Conservation (phyloP, 2,888 invertebrate species). For the Epinotia ramella region DNA sequence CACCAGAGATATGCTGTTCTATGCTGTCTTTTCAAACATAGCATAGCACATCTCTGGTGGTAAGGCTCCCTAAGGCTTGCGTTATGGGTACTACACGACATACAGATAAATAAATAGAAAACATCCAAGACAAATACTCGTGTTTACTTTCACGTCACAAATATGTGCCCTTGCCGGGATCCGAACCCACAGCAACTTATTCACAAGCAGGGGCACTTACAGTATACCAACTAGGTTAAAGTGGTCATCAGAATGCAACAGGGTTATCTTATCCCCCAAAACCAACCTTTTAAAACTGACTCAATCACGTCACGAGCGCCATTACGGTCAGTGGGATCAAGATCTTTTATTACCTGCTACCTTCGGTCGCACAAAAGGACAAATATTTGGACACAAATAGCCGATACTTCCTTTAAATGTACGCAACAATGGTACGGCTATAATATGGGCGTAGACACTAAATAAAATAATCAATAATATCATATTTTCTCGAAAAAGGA, state of each 20-base stretch:
- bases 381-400: constrained; percentile 42
- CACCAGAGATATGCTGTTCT: no score
- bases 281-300: constrained; percentile 34
- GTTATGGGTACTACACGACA: no score
- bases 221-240: not conserved
- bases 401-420: constrained; percentile 36
- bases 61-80: no score
- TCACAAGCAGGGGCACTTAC: not conserved
- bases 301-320: constrained; percentile 31
- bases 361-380: constrained; percentile 42
- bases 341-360: constrained; percentile 45
- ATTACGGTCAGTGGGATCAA: constrained; percentile 43
- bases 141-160: not conserved
- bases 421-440: constrained; percentile 29
- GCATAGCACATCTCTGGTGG: no score
- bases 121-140: not conserved
- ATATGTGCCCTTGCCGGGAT: not conserved
- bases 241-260: not conserved
- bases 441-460: no score
- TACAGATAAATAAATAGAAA: no score
- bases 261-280: constrained; percentile 18
- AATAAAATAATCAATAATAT: no score
- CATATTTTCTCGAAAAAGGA: no score
- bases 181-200: not conserved
- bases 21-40: no score